A percentile compares a stretch with the other conserved stretches of the same genome.
These are phyloP conservation scores for Dromaius novaehollandiae DNA, from an alignment of 2,113 vertebrate species.

Conservation along the genomic window DNA sequence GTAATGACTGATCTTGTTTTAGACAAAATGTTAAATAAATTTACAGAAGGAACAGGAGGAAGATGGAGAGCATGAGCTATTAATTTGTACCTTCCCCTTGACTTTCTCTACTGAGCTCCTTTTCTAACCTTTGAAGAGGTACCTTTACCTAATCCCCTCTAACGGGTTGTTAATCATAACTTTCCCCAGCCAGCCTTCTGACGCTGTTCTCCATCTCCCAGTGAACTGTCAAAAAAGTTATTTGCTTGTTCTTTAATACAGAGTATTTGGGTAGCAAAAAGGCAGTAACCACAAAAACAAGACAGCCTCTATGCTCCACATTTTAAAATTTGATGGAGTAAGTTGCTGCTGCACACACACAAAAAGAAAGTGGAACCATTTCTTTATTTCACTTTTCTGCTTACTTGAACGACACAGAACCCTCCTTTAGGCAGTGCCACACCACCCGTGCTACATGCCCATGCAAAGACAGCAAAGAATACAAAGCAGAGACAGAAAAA, in stretches of 20 bases:
- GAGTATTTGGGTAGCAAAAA: background rate
- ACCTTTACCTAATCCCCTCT: background rate
- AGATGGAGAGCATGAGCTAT: background rate
- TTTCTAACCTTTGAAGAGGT: background rate
- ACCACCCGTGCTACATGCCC: background rate
- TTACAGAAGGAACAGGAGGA: background rate
- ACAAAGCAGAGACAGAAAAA: background rate
- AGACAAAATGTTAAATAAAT: background rate
- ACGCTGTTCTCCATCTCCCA: background rate
- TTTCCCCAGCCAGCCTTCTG: background rate
- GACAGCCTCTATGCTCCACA: accelerated
- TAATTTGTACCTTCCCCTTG: background rate
- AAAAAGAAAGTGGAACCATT: background rate
- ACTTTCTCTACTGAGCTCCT: background rate
- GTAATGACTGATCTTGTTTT: background rate
- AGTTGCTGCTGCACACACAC: background rate
- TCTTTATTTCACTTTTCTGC: background rate
- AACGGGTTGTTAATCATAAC: background rate
- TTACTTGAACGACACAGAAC: background rate
- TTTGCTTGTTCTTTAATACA: background rate
- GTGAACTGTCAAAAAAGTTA: background rate
- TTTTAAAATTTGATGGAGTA: background rate
- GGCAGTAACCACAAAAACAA: background rate
- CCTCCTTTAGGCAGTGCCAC: background rate
- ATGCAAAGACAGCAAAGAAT: background rate